Evolutionary conservation across 1,140 invertebrate genomes (phyloP).

Genomic region (Drosophila kanapiae): DNA sequence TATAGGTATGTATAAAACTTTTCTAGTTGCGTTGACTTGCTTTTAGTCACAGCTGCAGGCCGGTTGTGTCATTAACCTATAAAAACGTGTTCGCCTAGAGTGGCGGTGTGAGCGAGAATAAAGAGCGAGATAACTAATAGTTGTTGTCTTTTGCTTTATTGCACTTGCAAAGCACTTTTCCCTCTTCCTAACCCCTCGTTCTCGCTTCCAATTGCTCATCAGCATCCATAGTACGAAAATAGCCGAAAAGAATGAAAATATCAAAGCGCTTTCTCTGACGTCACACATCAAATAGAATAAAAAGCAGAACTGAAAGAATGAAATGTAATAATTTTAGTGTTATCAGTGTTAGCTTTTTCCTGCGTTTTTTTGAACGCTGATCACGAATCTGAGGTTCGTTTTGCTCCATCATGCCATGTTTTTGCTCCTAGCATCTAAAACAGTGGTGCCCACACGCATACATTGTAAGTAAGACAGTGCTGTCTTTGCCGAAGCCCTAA

Average conservation of each 20-base stretch:
- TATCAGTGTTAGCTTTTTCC: too few species aligned
- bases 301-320: slow-evolving; percentile 30
- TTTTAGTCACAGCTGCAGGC: slow-evolving; percentile 44
- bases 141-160: slow-evolving; percentile 49
- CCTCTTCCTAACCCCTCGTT: slow-evolving; percentile 40
- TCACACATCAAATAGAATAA: slow-evolving; percentile 16
- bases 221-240: slow-evolving; percentile 68
- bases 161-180: slow-evolving; percentile 44
- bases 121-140: slow-evolving; percentile 31
- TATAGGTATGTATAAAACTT: slow-evolving; percentile 30
- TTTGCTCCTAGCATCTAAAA: neutral
- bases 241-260: slow-evolving; percentile 54
- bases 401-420: neutral
- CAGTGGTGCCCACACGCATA: too few species aligned
- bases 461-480: too few species aligned
- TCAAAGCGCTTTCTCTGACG: slow-evolving; percentile 12
- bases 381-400: neutral
- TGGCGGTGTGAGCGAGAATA: slow-evolving; percentile 11
- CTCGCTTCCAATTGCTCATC: slow-evolving; percentile 56
- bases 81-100: slow-evolving; percentile 69
- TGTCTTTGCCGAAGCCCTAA: too few species aligned
- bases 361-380: neutral
- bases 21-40: slow-evolving; percentile 51
- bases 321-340: neutral
- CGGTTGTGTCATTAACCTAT: slow-evolving; percentile 80